Evolutionary conservation across 2,113 vertebrate species (phyloP), one percentile per base, ranked within the genome.

Genomic region (Caranx ignobilis): DNA sequence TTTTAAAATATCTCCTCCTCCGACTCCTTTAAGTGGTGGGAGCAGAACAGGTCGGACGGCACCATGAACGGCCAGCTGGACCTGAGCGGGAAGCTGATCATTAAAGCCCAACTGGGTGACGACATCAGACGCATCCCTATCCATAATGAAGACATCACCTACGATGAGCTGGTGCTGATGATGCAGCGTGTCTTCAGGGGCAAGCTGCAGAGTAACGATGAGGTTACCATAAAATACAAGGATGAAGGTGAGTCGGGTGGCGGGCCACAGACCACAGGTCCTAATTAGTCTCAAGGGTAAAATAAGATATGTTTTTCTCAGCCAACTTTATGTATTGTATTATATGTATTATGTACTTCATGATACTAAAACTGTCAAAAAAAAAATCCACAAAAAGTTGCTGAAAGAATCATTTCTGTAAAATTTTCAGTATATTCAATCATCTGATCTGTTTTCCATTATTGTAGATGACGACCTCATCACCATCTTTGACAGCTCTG

Each of bases 131-230:
- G 98, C 87, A 99, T 99, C 92, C 98, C 98, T 63, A 99, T 99
- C 91, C 98, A 99, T 85, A 99, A 99, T 90, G 98, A 99, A 94
- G 98, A 99, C 90, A 99, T 99, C 79, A 99, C 98, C 50, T 99
- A 99, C 5, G 98, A 99, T 88, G 98, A 99, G 79, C 94, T 99
- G 89, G 96, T 99, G 88, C 94, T 99, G 84, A 99, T 99, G 98
- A 99, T 99, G 98, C 98, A 99, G n/a, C 95, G 98, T 57, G 98
- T 99, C 82, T 99, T 99, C 89, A 95, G 98, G 83, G 98, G 98
- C 62, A 98, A 99, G 91, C 96, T 99, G 90, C 96, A 98, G 86
- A 99, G 97, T 90, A 98, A 95, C 55, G 98, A 99, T 48, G 98
- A 99, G 94, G 98, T 99, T 82, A 96, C 96, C 90, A 99, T 99